phyloP scores from a whole-genome alignment of 2,113 vertebrate genomes.

The Labrus mixtus region DNA sequence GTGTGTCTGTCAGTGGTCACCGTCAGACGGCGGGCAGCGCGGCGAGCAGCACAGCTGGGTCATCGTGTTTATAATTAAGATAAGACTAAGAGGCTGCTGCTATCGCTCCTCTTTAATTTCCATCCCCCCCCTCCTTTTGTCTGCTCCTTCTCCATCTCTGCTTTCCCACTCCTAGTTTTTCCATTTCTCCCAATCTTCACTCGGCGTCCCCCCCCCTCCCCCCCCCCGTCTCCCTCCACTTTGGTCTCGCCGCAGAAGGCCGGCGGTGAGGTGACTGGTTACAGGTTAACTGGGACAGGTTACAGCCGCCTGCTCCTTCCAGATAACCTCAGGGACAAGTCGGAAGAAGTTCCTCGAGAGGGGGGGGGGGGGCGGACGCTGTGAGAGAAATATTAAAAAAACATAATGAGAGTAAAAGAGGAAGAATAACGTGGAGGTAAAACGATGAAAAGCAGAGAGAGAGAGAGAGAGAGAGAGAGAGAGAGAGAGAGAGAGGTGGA shows the following conservation, averaged over 20 bases:
- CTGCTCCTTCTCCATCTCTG: background rate
- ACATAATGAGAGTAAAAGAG: too few species aligned
- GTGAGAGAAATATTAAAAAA: too few species aligned
- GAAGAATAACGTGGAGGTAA: background rate
- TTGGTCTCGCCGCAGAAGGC: background rate
- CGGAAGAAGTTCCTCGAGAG: constrained; percentile 17
- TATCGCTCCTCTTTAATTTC: constrained; percentile 57
- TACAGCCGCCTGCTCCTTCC: constrained; percentile 9
- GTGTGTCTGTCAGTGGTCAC: constrained; percentile 34
- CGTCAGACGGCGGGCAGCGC: constrained; percentile 12
- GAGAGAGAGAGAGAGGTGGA: too few species aligned
- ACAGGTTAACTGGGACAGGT: constrained; percentile 23
- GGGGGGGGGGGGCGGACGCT: background rate
- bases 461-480: background rate
- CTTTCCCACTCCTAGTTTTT: background rate
- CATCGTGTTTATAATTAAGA: constrained; percentile 77
- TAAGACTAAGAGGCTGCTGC: constrained; percentile 54
- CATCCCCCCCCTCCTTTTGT: constrained; percentile 7
- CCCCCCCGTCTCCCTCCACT: background rate
- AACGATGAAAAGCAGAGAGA: background rate
- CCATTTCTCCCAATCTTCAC: background rate
- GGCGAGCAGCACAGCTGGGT: constrained; percentile 62
- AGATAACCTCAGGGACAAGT: background rate
- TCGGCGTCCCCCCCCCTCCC: too few species aligned
- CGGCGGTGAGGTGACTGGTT: background rate